phyloP scores from a whole-genome alignment of 2,888 invertebrate genomes.

The Isoperla grammatica region DNA sequence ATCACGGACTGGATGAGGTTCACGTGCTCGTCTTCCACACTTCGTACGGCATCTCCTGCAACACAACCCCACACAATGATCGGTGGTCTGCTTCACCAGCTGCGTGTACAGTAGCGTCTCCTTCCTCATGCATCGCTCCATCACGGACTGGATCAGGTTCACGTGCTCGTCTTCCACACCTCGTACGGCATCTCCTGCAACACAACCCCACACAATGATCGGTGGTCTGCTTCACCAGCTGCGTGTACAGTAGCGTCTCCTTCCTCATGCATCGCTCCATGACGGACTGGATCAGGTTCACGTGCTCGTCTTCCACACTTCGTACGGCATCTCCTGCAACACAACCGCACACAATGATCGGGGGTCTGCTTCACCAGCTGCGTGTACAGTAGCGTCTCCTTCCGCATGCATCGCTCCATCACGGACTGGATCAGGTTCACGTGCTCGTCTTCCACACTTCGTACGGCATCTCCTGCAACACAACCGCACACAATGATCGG shows the following conservation, averaged over 20 bases:
- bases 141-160: conserved; percentile 78
- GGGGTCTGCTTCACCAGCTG: conserved; percentile 93
- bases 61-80: conserved; percentile 48
- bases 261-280: conserved; percentile 89
- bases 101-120: conserved; percentile 84
- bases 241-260: conserved; percentile 80
- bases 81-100: conserved; percentile 89
- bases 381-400: conserved; percentile 78
- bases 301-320: conserved; percentile 79
- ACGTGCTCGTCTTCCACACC: conserved; percentile 83
- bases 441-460: conserved; percentile 78
- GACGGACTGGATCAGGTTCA: conserved; percentile 80
- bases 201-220: conserved; percentile 63
- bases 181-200: conserved; percentile 54
- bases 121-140: conserved; percentile 88
- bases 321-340: conserved; percentile 54
- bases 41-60: conserved; percentile 55
- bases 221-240: conserved; percentile 90
- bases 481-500: conserved; percentile 71
- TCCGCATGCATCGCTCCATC: conserved; percentile 86
- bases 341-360: conserved; percentile 63
- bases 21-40: conserved; percentile 82
- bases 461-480: conserved; percentile 52
- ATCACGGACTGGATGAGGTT: conserved; percentile 83
- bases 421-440: conserved; percentile 83